Evolutionary conservation across 2,113 vertebrate species (phyloP).

Genomic region (rabbit (Oryctolagus cuniculus)): DNA sequence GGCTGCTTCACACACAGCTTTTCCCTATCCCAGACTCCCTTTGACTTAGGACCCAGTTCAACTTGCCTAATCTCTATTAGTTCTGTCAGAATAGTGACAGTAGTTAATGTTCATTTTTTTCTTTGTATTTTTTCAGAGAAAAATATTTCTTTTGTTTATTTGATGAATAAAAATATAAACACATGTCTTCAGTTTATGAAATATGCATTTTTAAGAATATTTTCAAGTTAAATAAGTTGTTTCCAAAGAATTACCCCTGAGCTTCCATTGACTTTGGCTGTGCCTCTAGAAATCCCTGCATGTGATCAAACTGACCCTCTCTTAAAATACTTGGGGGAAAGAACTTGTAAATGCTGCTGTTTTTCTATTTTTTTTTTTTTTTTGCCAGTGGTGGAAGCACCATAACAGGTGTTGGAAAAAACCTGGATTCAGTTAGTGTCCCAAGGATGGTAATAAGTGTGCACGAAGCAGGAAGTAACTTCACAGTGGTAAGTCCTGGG

Average conservation of each 20-base stretch:
- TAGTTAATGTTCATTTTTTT: not conserved
- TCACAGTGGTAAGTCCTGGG: slow-evolving; percentile 94
- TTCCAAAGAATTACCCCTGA: slow-evolving; percentile 14
- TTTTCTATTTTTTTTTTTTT: slow-evolving; percentile 73
- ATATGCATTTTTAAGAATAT: slow-evolving; percentile 52
- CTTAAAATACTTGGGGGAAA: not conserved
- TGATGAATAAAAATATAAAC: slow-evolving; percentile 45
- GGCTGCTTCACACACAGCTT: not conserved
- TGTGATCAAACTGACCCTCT: slow-evolving; percentile 20
- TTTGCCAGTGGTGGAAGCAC: slow-evolving; percentile 96
- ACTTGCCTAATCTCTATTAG: slow-evolving; percentile 67
- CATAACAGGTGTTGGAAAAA: slow-evolving; percentile 94
- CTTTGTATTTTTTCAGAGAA: slow-evolving; percentile 17
- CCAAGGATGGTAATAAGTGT: slow-evolving; percentile 96
- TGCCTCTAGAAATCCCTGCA: not conserved
- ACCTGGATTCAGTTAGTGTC: slow-evolving; percentile 94
- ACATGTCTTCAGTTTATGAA: slow-evolving; percentile 52
- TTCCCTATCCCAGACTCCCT: not conserved
- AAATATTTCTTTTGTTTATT: slow-evolving; percentile 46
- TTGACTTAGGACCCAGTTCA: slow-evolving; percentile 14
- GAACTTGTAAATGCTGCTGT: not conserved
- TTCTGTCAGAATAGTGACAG: slow-evolving; percentile 30
- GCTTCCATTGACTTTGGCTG: not conserved
- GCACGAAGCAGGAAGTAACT: slow-evolving; percentile 90
- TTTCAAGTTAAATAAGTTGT: slow-evolving; percentile 42